Evolutionary conservation across 2,113 vertebrate species (phyloP).

Genomic region (Pomatostomus ruficeps): DNA sequence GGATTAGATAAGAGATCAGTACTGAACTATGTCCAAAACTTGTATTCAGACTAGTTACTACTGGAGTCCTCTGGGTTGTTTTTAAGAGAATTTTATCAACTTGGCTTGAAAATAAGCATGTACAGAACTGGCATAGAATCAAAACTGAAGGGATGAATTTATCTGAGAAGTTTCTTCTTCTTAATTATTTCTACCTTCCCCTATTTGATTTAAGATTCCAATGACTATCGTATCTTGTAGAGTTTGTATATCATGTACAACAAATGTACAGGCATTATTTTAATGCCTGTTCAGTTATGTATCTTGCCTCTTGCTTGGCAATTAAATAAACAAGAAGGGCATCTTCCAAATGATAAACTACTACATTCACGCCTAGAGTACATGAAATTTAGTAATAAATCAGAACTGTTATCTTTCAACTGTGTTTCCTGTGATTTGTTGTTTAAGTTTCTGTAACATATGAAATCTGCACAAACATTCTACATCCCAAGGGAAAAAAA

Average conservation of each 20-base stretch:
- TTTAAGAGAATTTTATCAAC: not conserved
- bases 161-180: not conserved
- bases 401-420: not conserved
- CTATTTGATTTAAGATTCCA: not conserved
- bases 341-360: not conserved
- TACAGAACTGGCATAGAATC: not conserved
- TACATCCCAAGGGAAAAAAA: fast-evolving
- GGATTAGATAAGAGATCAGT: not conserved
- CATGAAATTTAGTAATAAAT: not conserved
- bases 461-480: not conserved
- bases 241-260: not conserved
- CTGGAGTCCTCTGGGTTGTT: not conserved
- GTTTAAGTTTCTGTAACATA: not conserved
- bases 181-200: not conserved
- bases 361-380: not conserved
- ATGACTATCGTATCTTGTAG: not conserved
- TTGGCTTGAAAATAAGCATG: not conserved
- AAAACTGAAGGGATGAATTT: not conserved
- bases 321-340: not conserved
- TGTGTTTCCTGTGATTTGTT: not conserved
- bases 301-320: not conserved
- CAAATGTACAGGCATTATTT: not conserved
- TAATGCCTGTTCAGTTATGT: not conserved
- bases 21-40: not conserved
- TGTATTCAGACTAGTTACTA: not conserved